A percentile compares a stretch with the other conserved stretches of the same genome.
Evolutionary conservation across 1,140 invertebrate species (phyloP).

Genomic region (Maniola jurtina): DNA sequence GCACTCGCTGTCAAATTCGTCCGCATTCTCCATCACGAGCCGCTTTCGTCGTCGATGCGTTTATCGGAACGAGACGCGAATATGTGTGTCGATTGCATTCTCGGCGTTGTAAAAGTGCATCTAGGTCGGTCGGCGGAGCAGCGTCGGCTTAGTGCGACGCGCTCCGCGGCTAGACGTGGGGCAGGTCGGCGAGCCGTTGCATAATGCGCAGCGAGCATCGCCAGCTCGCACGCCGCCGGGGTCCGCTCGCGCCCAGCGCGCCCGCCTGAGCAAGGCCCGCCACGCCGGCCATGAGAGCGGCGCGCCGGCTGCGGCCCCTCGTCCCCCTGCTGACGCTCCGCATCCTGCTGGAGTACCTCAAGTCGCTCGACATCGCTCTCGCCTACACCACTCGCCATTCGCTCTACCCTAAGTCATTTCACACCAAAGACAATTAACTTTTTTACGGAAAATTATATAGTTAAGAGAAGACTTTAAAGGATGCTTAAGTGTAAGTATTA

Average conservation of each 20-base stretch:
- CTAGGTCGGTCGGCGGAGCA: constrained; percentile 75
- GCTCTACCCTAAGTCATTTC: constrained; percentile 23
- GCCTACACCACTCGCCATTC: constrained; percentile 24
- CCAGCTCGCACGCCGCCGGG: constrained; percentile 45
- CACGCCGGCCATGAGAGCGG: constrained; percentile 50
- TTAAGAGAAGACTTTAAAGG: constrained; percentile 42
- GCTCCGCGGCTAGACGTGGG: constrained; percentile 71
- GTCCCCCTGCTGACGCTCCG: constrained; percentile 61
- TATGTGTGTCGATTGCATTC: constrained; percentile 77
- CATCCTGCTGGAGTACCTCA: constrained; percentile 64
- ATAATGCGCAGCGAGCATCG: constrained; percentile 59
- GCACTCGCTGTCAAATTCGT: constrained; percentile 75
- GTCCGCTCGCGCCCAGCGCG: constrained; percentile 37
- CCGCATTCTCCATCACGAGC: constrained; percentile 76
- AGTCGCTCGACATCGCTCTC: constrained; percentile 52
- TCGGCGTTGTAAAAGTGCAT: constrained; percentile 76
- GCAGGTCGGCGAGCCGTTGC: constrained; percentile 71
- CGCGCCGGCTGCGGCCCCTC: constrained; percentile 58
- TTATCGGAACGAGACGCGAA: constrained; percentile 77
- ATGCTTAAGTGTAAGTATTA: constrained; percentile 56
- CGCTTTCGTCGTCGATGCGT: constrained; percentile 77
- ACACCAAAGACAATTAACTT: constrained; percentile 31
- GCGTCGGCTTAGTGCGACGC: constrained; percentile 68
- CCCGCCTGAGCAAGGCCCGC: constrained; percentile 29
- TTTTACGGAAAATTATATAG: constrained; percentile 30